Evolutionary conservation across 2,113 vertebrate genomes (phyloP).

Genomic region (Antechinus stuartii): DNA sequence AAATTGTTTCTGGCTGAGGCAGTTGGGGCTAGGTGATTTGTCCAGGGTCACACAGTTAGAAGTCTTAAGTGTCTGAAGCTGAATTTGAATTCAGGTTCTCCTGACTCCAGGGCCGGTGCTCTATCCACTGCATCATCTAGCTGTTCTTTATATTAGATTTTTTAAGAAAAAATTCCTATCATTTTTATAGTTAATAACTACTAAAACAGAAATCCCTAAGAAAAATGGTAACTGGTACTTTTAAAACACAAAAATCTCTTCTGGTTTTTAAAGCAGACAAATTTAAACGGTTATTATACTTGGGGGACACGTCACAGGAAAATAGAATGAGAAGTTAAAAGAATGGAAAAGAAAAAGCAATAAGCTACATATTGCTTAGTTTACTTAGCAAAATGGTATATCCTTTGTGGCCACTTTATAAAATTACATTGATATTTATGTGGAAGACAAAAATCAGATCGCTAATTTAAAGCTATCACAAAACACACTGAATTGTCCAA

Average conservation of each 20-base stretch:
- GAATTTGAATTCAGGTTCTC: too few relatives aligned
- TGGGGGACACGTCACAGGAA: background rate
- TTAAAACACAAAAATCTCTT: background rate
- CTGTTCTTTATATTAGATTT: background rate
- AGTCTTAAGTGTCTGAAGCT: too few relatives aligned
- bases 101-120: too few relatives aligned
- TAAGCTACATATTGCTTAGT: background rate
- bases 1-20: too few relatives aligned
- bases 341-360: background rate
- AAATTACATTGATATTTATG: background rate
- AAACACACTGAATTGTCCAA: background rate
- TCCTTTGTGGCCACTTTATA: background rate
- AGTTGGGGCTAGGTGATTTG: too few relatives aligned
- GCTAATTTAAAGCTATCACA: background rate
- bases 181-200: background rate
- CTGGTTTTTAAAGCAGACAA: background rate
- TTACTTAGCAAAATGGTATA: background rate
- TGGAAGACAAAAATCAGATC: background rate
- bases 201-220: background rate
- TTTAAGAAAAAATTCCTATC: background rate
- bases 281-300: background rate
- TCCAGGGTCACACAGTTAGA: too few relatives aligned
- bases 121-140: too few relatives aligned
- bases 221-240: background rate
- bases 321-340: background rate